phyloP scores from a whole-genome alignment of 2,113 vertebrate species.

The Gopherus evgoodei region DNA sequence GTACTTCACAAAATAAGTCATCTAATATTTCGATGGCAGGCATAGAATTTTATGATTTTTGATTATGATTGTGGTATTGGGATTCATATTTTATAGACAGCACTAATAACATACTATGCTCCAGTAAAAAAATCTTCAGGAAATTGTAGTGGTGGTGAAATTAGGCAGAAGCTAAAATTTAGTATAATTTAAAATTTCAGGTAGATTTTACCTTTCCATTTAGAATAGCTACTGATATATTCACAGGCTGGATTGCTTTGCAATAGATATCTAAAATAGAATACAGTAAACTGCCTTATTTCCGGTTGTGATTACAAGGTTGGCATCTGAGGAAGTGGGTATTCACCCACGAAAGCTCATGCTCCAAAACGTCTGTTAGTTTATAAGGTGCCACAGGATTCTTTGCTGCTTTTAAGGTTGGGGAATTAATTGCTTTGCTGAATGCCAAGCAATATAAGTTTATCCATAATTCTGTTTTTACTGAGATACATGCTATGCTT shows the following conservation, averaged over 20 bases:
- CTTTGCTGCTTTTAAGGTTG: no score
- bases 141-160: slow-evolving; percentile 38
- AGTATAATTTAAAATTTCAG: slow-evolving; percentile 47
- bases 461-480: not conserved
- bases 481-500: not conserved
- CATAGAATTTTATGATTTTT: slow-evolving; percentile 86
- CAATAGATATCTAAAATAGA: not conserved
- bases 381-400: no score
- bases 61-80: slow-evolving; percentile 79
- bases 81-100: slow-evolving; percentile 83
- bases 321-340: no score
- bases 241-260: not conserved
- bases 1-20: slow-evolving; percentile 81
- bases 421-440: not conserved
- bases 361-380: no score
- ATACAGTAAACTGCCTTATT: not conserved
- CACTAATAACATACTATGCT: slow-evolving; percentile 78
- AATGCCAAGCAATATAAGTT: not conserved
- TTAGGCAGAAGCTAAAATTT: slow-evolving; percentile 56
- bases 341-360: no score
- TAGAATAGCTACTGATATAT: not conserved
- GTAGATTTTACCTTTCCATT: not conserved
- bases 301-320: accelerated
- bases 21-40: slow-evolving; percentile 80
- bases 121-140: slow-evolving; percentile 49